Conservation (phyloP, 2,888 invertebrate species). For the Hecatera dysodea region DNA sequence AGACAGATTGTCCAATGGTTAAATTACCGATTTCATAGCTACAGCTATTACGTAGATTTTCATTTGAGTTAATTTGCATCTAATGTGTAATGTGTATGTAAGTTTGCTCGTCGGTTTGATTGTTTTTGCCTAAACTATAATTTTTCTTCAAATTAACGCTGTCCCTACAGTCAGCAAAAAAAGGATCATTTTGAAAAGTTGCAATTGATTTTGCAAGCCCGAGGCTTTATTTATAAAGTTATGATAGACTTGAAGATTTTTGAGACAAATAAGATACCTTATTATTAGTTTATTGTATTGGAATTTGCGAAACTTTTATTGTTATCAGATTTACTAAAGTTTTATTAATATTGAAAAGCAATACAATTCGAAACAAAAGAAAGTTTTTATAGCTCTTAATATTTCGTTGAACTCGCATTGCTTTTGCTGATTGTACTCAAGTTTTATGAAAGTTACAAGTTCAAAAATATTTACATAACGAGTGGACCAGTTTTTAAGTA, state of each 20-base stretch:
- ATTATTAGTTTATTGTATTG: background rate
- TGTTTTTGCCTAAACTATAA: background rate
- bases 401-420: background rate
- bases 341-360: background rate
- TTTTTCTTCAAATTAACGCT: background rate
- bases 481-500: constrained; percentile 31
- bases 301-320: background rate
- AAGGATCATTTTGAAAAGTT: background rate
- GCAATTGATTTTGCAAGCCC: background rate
- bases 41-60: too few species aligned
- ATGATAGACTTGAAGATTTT: background rate
- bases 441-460: constrained; percentile 47
- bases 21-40: background rate
- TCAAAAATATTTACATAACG: constrained; percentile 31
- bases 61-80: too few species aligned
- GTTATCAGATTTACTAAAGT: background rate
- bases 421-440: background rate
- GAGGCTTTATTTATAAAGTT: background rate
- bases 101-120: background rate
- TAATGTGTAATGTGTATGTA: too few species aligned
- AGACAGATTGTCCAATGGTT: background rate
- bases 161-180: background rate
- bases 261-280: background rate
- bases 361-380: background rate
- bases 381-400: constrained; percentile 9